These are phyloP conservation scores for Brachionus plicatilis DNA, from an alignment of 1,140 invertebrate species.

Conservation along the genomic window DNA sequence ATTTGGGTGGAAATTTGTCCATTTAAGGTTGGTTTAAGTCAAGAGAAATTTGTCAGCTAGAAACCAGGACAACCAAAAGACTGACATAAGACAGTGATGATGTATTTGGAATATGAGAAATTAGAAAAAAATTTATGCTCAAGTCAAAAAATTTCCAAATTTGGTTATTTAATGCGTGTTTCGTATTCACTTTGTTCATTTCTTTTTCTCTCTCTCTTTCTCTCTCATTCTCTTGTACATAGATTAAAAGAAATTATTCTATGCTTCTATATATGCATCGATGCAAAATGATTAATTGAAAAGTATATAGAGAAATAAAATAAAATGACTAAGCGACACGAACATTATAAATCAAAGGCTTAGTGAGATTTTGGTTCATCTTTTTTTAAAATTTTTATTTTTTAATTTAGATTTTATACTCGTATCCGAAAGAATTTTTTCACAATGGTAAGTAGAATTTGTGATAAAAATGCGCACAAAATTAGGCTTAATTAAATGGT, in stretches of 20 bases:
- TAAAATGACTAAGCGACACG: slow-evolving; percentile 31
- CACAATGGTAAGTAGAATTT: slow-evolving; percentile 1
- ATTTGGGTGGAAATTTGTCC: background rate
- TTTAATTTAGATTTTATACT: slow-evolving; percentile 5
- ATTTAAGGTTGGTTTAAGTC: background rate
- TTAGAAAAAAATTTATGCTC: slow-evolving; percentile 1
- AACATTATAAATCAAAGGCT: slow-evolving; percentile 17
- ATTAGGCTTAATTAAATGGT: background rate
- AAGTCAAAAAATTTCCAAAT: slow-evolving; percentile 9
- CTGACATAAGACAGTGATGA: background rate
- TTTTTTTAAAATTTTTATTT: background rate
- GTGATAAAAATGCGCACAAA: background rate
- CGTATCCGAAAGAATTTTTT: background rate
- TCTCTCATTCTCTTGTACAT: background rate
- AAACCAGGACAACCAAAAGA: background rate
- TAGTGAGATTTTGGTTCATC: background rate
- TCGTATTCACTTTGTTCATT: background rate
- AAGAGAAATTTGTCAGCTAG: background rate
- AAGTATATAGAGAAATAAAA: slow-evolving; percentile 19
- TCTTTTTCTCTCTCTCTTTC: background rate
- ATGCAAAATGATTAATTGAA: slow-evolving; percentile 32
- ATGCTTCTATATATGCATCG: slow-evolving; percentile 22
- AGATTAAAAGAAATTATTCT: background rate
- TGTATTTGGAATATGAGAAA: background rate
- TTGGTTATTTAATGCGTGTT: slow-evolving; percentile 31